Base-by-base conservation (phyloP, 2,888 invertebrate genomes). In the Allolobophora icterica region DNA sequence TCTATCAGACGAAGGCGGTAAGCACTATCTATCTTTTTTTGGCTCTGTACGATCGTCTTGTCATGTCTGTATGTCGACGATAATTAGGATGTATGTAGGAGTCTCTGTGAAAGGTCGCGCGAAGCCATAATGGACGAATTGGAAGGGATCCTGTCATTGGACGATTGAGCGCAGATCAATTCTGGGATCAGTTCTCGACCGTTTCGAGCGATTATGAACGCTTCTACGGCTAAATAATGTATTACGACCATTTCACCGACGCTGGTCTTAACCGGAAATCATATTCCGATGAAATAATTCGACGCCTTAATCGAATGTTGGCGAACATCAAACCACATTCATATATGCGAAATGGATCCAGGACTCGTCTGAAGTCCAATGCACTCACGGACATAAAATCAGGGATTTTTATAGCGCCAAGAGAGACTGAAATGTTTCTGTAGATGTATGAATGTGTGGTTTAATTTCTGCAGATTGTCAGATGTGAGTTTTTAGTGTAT, bases 41-140 rank as follows among this genome's bases (percentile, higher is more conserved):
- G 52, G 24, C 24, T 52, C 52, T 52, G 6, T 24, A 21, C 52
- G 21, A 52, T 52, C 52, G 52, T 3, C 1, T 45, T 24, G 52
- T 24, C 24, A 24, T 71, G 71, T n/a, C 71, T 71, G 71, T 30
- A 30, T 71, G 71, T 71, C 17, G 71, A n/a, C 71, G 71, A n/a
- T 71, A 71, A 71, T 71, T 71, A 71, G 71, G 71, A 71, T 71
- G 0, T 71, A 71, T 71, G 71, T 11, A 0, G 71, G 8, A 3
- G 71, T 71, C 71, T n/a, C 8, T 11, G 71, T 71, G n/a, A n/a
- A 11, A n/a, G 71, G 71, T 30, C n/a, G 71, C 1, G 0, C 71
- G 71, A 71, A n/a, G 71, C n/a, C n/a, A 71, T 71, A 71, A 71
- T 11, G n/a, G 71, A 71, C 71, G 71, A n/a, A 71, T 71, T 71